Conservation (phyloP, 2,888 invertebrate species). For the Ophonus ardosiacus region DNA sequence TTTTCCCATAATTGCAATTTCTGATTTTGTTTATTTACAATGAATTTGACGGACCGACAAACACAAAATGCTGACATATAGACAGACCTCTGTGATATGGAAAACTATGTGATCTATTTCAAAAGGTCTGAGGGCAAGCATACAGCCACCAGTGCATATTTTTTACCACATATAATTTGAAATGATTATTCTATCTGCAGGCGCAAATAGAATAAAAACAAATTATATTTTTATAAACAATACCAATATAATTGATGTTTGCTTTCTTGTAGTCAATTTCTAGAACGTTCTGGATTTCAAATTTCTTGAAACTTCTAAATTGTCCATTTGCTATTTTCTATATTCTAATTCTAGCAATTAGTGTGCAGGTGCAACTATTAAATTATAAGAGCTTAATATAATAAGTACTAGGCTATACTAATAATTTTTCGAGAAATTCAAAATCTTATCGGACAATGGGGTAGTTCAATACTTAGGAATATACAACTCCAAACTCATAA, state of each 20-base stretch:
- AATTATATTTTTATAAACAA: not conserved
- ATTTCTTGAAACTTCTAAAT: no score
- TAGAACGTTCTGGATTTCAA: no score
- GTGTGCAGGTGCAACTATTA: no score
- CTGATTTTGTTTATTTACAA: slow-evolving; percentile 30
- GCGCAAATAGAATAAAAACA: slow-evolving; percentile 10
- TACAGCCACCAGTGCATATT: slow-evolving; percentile 44
- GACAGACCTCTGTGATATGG: not conserved
- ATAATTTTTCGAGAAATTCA: no score
- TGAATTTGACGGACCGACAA: slow-evolving; percentile 47
- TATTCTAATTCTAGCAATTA: no score
- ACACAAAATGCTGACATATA: slow-evolving; percentile 32
- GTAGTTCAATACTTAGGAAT: no score
- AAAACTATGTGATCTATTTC: not conserved
- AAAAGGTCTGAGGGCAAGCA: slow-evolving; percentile 14
- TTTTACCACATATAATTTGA: slow-evolving; percentile 30
- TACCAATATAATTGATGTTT: not conserved
- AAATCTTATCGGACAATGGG: no score
- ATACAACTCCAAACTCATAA: no score
- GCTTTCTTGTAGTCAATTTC: no score
- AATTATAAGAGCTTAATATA: no score
- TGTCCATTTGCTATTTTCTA: no score
- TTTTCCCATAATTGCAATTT: slow-evolving; percentile 30
- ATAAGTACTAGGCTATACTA: no score
- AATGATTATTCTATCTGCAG: slow-evolving; percentile 16